Evolutionary conservation across 2,113 vertebrate genomes (phyloP).

Genomic region (Diglossa brunneiventris): DNA sequence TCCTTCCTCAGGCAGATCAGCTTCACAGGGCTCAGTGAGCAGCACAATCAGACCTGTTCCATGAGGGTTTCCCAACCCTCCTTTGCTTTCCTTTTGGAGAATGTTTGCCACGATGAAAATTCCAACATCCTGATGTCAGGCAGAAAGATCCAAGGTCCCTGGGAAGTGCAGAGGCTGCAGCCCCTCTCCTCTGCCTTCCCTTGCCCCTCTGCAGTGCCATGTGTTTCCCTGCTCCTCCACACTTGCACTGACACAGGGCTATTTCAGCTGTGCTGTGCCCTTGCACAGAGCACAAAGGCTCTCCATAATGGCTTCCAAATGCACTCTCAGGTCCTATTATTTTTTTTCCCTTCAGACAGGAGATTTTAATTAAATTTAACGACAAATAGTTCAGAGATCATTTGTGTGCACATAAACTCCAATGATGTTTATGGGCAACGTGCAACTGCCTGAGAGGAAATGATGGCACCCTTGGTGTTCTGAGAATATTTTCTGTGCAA

Average conservation of each 20-base stretch:
- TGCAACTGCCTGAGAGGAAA: not conserved
- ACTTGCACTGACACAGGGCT: not conserved
- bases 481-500: not conserved
- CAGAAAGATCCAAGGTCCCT: not conserved
- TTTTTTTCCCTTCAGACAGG: not conserved
- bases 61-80: not conserved
- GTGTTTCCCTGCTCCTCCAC: not conserved
- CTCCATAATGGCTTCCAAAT: not conserved
- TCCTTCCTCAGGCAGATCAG: not conserved
- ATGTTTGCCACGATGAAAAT: not conserved
- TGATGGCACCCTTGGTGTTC: not conserved
- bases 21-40: not conserved
- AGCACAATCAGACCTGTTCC: not conserved
- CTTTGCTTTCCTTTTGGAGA: not conserved
- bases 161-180: not conserved
- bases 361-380: not conserved
- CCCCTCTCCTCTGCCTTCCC: not conserved
- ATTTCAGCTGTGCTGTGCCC: not conserved
- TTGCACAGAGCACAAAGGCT: not conserved
- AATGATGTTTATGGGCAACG: not conserved
- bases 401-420: not conserved
- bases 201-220: not conserved
- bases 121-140: rapidly evolving
- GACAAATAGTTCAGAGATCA: not conserved
- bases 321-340: not conserved